Percentiles rank a stretch among this genome's conserved stretches.
These are phyloP conservation scores for Megalonaias nervosa DNA, from an alignment of 1,140 invertebrate genomes.

Conservation along the genomic window DNA sequence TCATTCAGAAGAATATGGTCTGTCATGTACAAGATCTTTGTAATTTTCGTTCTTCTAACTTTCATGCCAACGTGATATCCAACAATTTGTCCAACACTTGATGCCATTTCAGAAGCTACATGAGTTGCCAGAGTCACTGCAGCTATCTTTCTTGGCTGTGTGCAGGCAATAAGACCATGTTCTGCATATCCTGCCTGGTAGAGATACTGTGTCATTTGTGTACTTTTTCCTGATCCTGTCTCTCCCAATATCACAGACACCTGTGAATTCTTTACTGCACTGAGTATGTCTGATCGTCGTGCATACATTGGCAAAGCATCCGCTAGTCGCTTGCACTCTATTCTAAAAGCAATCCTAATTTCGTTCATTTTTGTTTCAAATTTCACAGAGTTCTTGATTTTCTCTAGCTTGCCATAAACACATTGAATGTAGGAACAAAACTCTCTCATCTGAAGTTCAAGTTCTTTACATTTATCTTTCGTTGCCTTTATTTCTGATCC, in stretches of 20 bases:
- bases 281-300: slow-evolving; percentile 53
- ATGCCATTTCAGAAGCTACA: slow-evolving; percentile 61
- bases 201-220: slow-evolving; percentile 66
- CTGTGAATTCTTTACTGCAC: slow-evolving; percentile 48
- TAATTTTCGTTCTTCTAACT: slow-evolving; percentile 77
- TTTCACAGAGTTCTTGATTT: slow-evolving; percentile 10
- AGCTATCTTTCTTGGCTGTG: slow-evolving; percentile 70
- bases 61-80: slow-evolving; percentile 79
- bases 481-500: slow-evolving; percentile 31
- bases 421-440: slow-evolving; percentile 36
- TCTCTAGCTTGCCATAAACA: slow-evolving; percentile 30
- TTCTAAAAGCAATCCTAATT: slow-evolving; percentile 42
- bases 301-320: slow-evolving; percentile 63
- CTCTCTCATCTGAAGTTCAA: slow-evolving; percentile 44
- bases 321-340: slow-evolving; percentile 53
- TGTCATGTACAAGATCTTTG: slow-evolving; percentile 96
- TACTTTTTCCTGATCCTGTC: slow-evolving; percentile 90
- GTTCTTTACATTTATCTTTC: slow-evolving; percentile 53
- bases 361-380: slow-evolving; percentile 33
- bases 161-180: slow-evolving; percentile 83
- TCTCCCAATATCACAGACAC: slow-evolving; percentile 90
- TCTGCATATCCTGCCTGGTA: slow-evolving; percentile 69
- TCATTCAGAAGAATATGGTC: slow-evolving; percentile 97
- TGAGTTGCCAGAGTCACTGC: slow-evolving; percentile 61
- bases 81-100: slow-evolving; percentile 55